Base-by-base conservation (phyloP, 1,140 invertebrate species). In the Eriocheir sinensis region DNA sequence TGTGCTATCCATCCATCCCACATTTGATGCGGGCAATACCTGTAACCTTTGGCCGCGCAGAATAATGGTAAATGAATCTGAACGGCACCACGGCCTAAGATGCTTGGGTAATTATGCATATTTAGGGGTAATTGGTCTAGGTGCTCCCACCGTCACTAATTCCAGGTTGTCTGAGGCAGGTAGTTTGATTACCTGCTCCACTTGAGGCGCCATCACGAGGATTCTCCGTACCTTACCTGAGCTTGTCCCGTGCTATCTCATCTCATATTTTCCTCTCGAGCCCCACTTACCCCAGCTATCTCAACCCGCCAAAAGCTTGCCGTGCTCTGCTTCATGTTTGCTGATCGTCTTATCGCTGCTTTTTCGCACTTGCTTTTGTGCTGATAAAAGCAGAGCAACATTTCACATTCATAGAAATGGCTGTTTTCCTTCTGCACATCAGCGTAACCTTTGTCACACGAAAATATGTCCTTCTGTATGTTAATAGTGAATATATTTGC, bases 21-120 rank as follows among this genome's bases (percentile, higher is more conserved):
- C 83, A 85, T 36, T 85, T 85, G 83, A 85, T 36, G 83, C 44
- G 88, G 88, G 53, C 88, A 89, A 53, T 89, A 53, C 41, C 32
- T 53, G 34, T 53, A 89, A 89, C 53, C 60, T 72, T 72, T 72
- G 60, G 60, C 60, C 27, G 60, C 32, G 12, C 88, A 53, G 6
- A 36, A 53, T 89, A 89, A 89, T 89, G 53, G 53, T 30, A 89
- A 89, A 48, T 89, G 88, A 89, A 89, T 89, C 88, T 53, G 88
- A 89, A 89, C 88, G 41, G 53, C 36, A 34, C 12, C 53, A 30
- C 44, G 41, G 88, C 44, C 88, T 53, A 32, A 89, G 53, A 30
- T 53, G 53, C n/a, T 32, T 12, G 41, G 53, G 88, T 89, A 53
- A 89, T 89, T 89, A 89, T 53, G 53, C 88, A 89, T 44, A 89